Evolutionary conservation across 2,113 vertebrate species (phyloP).

Genomic region (Neomonachus schauinslandi): DNA sequence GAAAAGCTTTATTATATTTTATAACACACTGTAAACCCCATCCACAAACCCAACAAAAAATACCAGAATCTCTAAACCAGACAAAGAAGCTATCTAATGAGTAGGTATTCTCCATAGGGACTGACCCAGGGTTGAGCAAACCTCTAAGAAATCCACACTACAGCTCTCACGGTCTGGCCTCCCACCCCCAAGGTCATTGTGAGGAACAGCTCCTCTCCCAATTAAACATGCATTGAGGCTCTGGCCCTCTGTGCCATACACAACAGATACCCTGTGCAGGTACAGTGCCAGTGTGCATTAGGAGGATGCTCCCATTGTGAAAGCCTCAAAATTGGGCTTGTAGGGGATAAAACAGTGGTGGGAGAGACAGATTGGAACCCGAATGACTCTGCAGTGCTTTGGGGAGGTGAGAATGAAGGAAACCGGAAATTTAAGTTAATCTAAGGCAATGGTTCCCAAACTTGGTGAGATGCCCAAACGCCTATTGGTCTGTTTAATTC

Average conservation of each 20-base stretch:
- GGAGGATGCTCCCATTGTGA: not conserved
- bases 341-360: not conserved
- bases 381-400: not conserved
- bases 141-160: not conserved
- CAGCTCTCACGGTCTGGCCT: not conserved
- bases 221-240: not conserved
- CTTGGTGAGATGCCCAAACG: not conserved
- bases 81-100: constrained; percentile 52
- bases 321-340: not conserved
- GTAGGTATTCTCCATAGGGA: not conserved
- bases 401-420: constrained; percentile 33
- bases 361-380: not conserved
- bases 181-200: not conserved
- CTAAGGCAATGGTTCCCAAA: not conserved
- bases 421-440: not conserved
- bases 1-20: constrained; percentile 36
- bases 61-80: not conserved
- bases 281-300: not conserved
- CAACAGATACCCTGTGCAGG: accelerated
- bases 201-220: not conserved
- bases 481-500: not conserved
- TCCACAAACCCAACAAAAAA: not conserved
- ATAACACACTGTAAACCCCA: not conserved
- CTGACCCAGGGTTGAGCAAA: not conserved
- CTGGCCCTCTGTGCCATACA: not conserved